Conservation (phyloP, 2,888 invertebrate genomes). For the Cataglyphis cursor region DNA sequence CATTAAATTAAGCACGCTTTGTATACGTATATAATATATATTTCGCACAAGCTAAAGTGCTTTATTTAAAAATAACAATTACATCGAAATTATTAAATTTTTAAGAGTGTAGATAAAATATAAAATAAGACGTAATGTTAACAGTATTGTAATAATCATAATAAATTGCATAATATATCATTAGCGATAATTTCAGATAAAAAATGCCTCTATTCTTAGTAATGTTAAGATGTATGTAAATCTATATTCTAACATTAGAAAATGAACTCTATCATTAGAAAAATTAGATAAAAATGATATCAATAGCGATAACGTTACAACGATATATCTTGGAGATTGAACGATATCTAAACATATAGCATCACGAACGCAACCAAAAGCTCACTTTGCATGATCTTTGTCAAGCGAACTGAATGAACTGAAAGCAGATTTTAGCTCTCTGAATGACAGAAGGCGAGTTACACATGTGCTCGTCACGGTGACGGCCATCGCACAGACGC, state of each 20-base stretch:
- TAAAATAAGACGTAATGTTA: background rate
- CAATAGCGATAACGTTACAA: background rate
- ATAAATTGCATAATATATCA: slow-evolving; percentile 3
- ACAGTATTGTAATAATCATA: background rate
- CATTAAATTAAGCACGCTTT: background rate
- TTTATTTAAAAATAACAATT: background rate
- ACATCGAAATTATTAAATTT: background rate
- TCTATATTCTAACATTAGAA: background rate
- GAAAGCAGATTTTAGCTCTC: slow-evolving; percentile 67
- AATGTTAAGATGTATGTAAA: background rate
- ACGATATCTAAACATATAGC: slow-evolving; percentile 14
- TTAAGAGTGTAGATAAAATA: background rate
- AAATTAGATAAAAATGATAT: background rate
- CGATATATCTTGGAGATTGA: background rate
- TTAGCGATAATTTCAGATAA: slow-evolving; percentile 1
- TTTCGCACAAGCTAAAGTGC: background rate
- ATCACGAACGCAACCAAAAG: slow-evolving; percentile 36
- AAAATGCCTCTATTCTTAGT: background rate
- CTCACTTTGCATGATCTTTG: slow-evolving; percentile 73
- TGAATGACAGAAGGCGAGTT: slow-evolving; percentile 84
- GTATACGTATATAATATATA: background rate
- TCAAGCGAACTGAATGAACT: slow-evolving; percentile 72
- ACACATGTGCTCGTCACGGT: slow-evolving; percentile 86
- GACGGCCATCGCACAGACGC: slow-evolving; percentile 85
- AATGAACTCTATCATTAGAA: background rate